Conservation (phyloP, 2,797 vertebrate genomes). For the Pterois miles region DNA sequence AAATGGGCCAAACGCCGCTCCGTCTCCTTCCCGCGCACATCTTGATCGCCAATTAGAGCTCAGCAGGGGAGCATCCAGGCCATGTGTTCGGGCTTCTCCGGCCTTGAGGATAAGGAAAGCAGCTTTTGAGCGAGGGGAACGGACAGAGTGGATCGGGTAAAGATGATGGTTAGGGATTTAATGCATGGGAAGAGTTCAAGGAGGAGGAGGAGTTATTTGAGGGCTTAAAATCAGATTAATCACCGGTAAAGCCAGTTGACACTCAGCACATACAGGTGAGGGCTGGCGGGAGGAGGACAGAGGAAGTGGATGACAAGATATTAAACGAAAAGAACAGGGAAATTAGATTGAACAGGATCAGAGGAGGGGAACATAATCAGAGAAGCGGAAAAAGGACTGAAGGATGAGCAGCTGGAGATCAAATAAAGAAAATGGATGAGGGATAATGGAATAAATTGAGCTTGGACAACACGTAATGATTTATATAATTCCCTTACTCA, state of each 20-base stretch:
- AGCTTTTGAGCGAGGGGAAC: conserved; percentile 7
- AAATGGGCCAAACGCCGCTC: conserved; percentile 67
- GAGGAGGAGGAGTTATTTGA: background rate
- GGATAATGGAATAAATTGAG: conserved; percentile 44
- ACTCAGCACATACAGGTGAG: conserved; percentile 21
- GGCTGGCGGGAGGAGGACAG: conserved; percentile 18
- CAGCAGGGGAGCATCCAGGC: conserved; percentile 49
- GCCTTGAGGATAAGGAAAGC: conserved; percentile 1
- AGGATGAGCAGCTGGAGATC: conserved; percentile 46
- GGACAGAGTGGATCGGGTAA: background rate
- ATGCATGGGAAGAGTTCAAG: background rate
- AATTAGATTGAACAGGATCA: conserved; percentile 60
- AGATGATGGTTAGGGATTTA: background rate
- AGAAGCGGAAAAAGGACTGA: conserved; percentile 48
- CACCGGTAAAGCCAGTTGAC: conserved; percentile 19
- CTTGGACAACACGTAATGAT: conserved; percentile 20
- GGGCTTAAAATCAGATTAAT: conserved; percentile 35
- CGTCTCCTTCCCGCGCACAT: conserved; percentile 69
- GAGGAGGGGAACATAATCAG: conserved; percentile 26
- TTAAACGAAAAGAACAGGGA: conserved; percentile 50
- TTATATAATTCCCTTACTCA: conserved; percentile 13
- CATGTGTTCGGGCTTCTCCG: conserved; percentile 25
- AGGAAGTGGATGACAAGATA: conserved; percentile 55
- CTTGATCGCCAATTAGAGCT: conserved; percentile 75
- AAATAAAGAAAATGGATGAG: conserved; percentile 45